Evolutionary conservation across 2,888 invertebrate species (phyloP).

Genomic region (Coelopa pilipes): DNA sequence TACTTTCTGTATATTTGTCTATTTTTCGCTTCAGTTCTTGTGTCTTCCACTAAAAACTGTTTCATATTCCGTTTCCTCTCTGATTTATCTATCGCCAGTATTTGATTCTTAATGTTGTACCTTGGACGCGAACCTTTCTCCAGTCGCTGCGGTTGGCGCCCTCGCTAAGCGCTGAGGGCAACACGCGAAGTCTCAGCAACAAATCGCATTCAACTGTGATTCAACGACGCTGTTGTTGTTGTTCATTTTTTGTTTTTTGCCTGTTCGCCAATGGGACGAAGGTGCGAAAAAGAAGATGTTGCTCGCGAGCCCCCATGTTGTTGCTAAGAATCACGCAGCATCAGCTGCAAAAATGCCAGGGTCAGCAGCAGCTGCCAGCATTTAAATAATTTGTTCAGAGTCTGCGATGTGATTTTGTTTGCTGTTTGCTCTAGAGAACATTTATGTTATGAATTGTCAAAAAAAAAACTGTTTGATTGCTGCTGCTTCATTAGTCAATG

Average conservation of each 20-base stretch:
- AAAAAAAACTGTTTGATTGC: too few species aligned
- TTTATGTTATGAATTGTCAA: background rate
- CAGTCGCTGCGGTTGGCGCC: too few species aligned
- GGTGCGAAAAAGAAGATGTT: background rate
- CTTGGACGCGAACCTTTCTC: too few species aligned
- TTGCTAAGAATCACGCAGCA: background rate
- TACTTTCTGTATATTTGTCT: too few species aligned
- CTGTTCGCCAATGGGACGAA: background rate
- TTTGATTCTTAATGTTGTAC: too few species aligned
- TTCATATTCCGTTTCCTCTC: too few species aligned
- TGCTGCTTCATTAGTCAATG: too few species aligned
- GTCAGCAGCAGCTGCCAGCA: background rate
- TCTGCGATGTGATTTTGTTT: background rate
- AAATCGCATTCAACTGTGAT: background rate
- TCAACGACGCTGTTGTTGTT: background rate
- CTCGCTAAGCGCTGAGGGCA: too few species aligned
- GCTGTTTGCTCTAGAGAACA: background rate
- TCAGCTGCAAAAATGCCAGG: background rate
- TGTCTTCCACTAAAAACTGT: too few species aligned
- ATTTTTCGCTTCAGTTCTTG: too few species aligned
- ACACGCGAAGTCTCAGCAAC: background rate
- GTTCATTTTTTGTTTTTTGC: background rate
- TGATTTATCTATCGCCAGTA: too few species aligned
- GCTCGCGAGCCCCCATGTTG: background rate
- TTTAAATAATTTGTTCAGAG: background rate